Evolutionary conservation across 37 sponge, comb jelly and placozoan species (phyloP).

Genomic region (Beroe ovata): DNA sequence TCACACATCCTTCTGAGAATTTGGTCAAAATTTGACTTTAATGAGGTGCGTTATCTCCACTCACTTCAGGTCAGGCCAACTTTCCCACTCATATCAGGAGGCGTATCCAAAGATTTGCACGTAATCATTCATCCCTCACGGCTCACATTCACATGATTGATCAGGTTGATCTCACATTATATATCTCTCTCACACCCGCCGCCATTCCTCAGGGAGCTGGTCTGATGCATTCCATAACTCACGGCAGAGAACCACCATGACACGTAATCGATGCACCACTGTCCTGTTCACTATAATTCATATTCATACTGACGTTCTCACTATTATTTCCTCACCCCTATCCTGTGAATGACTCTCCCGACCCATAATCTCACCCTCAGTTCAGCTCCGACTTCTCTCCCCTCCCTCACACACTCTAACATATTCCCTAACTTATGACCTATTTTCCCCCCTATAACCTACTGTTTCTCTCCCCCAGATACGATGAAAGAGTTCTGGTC

Average conservation of each 20-base stretch:
- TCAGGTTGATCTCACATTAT: too few relatives aligned
- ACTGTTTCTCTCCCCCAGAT: neutral
- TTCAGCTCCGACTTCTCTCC: neutral
- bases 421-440: neutral
- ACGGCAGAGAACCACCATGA: neutral
- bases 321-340: neutral
- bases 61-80: too few relatives aligned
- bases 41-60: too few relatives aligned
- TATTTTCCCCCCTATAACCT: too few relatives aligned
- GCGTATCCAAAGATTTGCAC: too few relatives aligned
- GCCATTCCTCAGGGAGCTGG: neutral
- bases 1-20: too few relatives aligned
- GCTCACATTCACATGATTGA: too few relatives aligned
- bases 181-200: too few relatives aligned
- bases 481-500: conserved; percentile 38
- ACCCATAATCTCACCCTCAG: neutral
- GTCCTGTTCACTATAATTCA: too few relatives aligned
- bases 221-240: neutral
- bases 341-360: neutral
- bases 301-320: neutral
- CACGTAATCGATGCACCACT: neutral
- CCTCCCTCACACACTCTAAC: neutral
- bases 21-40: too few relatives aligned
- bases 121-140: too few relatives aligned
- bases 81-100: too few relatives aligned